phyloP scores from a whole-genome alignment of 2,113 vertebrate species.

The Acinonyx jubatus region DNA sequence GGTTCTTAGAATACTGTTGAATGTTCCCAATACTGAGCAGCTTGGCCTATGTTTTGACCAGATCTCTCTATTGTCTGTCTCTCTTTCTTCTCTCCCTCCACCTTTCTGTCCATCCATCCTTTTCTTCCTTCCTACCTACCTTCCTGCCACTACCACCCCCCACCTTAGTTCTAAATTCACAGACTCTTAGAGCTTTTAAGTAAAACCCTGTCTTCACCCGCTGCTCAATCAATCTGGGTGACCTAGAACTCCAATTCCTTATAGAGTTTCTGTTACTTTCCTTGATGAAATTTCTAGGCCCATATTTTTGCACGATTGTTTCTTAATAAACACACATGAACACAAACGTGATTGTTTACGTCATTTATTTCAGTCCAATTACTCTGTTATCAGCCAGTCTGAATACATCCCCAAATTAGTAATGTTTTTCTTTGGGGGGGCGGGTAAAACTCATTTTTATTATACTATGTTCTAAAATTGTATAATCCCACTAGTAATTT shows the following conservation, averaged over 20 bases:
- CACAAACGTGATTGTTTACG: neutral
- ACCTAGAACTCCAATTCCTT: neutral
- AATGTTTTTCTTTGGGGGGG: neutral
- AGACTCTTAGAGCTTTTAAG: neutral
- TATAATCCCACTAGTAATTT: neutral
- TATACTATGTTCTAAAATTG: neutral
- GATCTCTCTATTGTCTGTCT: neutral
- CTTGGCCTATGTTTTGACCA: neutral
- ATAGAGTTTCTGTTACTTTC: neutral
- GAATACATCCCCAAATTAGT: neutral
- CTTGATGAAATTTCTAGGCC: neutral
- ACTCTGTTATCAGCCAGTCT: neutral
- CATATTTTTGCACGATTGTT: neutral
- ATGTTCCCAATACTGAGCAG: neutral
- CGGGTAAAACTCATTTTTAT: neutral
- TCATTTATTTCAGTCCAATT: neutral
- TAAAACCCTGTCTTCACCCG: neutral
- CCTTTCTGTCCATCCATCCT: neutral
- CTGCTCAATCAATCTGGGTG: neutral
- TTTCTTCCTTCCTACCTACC: neutral
- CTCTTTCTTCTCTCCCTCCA: fast-evolving
- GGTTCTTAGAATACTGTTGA: neutral
- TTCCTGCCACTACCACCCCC: neutral
- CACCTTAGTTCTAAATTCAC: neutral
- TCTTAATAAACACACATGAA: neutral